Base-by-base conservation (phyloP, 2,797 vertebrate genomes). In the Clarias laeviceps region DNA sequence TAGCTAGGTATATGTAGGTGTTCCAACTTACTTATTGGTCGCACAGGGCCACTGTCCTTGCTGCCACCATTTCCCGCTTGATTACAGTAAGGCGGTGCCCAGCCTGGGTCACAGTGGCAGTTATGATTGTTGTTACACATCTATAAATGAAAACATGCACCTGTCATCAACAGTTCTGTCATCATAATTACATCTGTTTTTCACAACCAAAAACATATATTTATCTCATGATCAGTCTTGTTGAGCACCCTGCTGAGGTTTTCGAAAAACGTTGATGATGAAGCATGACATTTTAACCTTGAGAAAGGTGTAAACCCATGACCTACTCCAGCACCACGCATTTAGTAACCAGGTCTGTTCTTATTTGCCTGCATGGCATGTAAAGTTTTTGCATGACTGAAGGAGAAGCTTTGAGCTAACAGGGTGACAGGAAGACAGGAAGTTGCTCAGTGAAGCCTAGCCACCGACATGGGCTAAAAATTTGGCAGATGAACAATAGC, bases 31-130 rank as follows among this genome's bases (percentile, higher is more conserved):
- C 98, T 92, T 86, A 94, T 90, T 0, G 87, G 79, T 82, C 91
- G 89, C 84, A 96, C 94, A 2, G 97, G 97, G 17, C 98, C 98
- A 17, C 98, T 99, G 92, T 99, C 97, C 0, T 96, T 5, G 84
- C 98, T 99, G n/a, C 98, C 98, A 11, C 98, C 98, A 0, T 90
- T 89, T 27, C 98, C 98, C 0, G 79, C 82, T 32, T 94, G 92
- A 80, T 93, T 90, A 88, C 98, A 99, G 90, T 94, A 94, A 0
- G 98, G 98, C 11, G 98, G 98, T 0, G 95, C 96, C 98, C 98
- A 99, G 62, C 97, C 97, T 0, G 59, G n/a, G 61, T 94, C 84
- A 87, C 98, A 99, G 91, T 99, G 98, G 90, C 98, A 99, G 92
- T 99, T 97, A 85, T 96, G 96, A 90, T 98, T 97, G 90, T 95